Evolutionary conservation across 2,797 vertebrate species (phyloP).

Genomic region (Nannoperca australis): DNA sequence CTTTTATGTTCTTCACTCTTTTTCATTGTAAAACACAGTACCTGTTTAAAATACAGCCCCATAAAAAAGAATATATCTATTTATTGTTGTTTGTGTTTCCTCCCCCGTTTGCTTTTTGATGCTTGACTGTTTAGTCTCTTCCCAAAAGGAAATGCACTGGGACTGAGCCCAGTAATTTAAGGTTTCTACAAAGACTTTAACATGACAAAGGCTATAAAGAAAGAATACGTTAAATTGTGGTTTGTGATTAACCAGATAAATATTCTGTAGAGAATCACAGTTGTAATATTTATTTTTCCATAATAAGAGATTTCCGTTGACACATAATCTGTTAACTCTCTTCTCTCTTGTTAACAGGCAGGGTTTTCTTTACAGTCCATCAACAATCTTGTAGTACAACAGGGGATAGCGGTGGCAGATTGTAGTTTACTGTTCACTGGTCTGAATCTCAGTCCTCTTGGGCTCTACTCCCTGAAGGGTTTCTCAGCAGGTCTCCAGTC

Average conservation of each 20-base stretch:
- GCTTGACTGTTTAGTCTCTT: neutral
- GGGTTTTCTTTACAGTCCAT: conserved; percentile 25
- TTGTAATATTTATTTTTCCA: neutral
- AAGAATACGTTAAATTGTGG: neutral
- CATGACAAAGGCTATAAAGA: neutral
- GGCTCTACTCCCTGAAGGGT: conserved; percentile 23
- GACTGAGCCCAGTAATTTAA: neutral
- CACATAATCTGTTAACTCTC: conserved; percentile 10
- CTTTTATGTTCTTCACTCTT: conserved; percentile 58
- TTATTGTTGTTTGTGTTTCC: conserved; percentile 6
- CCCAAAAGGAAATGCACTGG: neutral
- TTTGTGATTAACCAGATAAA: neutral
- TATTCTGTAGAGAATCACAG: neutral
- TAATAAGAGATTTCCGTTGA: neutral
- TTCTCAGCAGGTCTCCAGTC: conserved; percentile 3
- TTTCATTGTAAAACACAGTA: conserved; percentile 38
- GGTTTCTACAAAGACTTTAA: neutral
- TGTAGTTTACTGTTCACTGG: conserved; percentile 66
- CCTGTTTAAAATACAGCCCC: neutral
- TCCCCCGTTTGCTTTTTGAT: neutral
- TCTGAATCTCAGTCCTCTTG: conserved; percentile 53
- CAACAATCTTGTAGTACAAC: conserved; percentile 17
- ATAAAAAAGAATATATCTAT: conserved; percentile 4
- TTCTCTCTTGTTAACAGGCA: neutral
- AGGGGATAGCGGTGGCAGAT: conserved; percentile 38